Evolutionary conservation across 1,140 invertebrate genomes (phyloP).

Genomic region (Acromyrmex charruanus): DNA sequence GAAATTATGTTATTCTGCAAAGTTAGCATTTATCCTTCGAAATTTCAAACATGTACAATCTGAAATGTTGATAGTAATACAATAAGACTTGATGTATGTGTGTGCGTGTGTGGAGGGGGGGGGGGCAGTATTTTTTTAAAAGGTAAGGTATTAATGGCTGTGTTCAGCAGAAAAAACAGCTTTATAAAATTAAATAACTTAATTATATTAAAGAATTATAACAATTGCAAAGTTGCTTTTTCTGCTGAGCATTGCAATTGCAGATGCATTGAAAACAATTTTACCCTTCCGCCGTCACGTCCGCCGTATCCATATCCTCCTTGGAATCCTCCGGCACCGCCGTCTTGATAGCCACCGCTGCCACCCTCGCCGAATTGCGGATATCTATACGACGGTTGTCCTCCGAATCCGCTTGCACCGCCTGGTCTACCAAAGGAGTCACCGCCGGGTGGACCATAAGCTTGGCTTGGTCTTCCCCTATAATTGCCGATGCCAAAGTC

Average conservation of each 20-base stretch:
- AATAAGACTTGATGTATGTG: background rate
- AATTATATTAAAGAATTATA: too few relatives aligned
- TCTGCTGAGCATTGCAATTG: too few relatives aligned
- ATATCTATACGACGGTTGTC: conserved; percentile 73
- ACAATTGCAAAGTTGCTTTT: too few relatives aligned
- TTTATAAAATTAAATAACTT: background rate
- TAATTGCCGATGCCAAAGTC: conserved; percentile 45
- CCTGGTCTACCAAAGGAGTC: conserved; percentile 52
- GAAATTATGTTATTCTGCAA: background rate
- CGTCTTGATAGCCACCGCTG: conserved; percentile 67
- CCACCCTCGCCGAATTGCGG: conserved; percentile 74
- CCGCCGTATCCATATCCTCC: conserved; percentile 68
- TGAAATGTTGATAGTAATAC: background rate
- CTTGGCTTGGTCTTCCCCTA: conserved; percentile 43
- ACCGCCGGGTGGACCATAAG: conserved; percentile 67
- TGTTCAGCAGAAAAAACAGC: background rate
- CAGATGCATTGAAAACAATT: conserved; percentile 28
- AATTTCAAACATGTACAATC: background rate
- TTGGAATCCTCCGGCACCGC: conserved; percentile 54
- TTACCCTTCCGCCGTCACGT: conserved; percentile 78
- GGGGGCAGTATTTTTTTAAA: background rate
- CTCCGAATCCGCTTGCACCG: conserved; percentile 60
- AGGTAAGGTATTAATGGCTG: too few relatives aligned
- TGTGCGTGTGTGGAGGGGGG: too few relatives aligned
- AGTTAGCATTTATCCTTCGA: background rate